Percentiles rank a stretch among this genome's conserved stretches.
These are phyloP conservation scores for Chymomyza costata DNA, from an alignment of 1,140 invertebrate genomes.

Conservation along the genomic window DNA sequence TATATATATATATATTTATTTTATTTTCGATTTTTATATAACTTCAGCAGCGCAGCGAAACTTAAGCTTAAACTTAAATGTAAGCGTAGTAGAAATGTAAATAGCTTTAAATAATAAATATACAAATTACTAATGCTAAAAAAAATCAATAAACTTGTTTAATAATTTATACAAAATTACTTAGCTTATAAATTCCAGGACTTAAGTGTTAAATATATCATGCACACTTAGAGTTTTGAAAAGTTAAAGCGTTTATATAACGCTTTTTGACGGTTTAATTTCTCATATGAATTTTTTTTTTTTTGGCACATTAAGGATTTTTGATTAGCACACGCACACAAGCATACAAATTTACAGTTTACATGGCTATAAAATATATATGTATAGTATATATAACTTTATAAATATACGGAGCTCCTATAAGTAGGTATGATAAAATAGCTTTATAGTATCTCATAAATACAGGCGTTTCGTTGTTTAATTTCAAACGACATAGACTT, in stretches of 20 bases:
- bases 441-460: constrained; percentile 55
- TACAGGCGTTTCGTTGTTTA: constrained; percentile 62
- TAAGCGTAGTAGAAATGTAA: constrained; percentile 49
- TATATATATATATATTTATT: constrained; percentile 44
- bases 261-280: constrained; percentile 8
- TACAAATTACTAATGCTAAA: no score
- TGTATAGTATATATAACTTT: constrained; percentile 23
- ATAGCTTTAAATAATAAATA: constrained; percentile 58
- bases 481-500: constrained; percentile 20
- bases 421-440: constrained; percentile 11
- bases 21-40: constrained; percentile 31
- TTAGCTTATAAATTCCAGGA: constrained; percentile 39
- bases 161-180: no score
- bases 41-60: constrained; percentile 31
- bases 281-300: constrained; percentile 12
- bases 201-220: constrained; percentile 43
- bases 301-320: constrained; percentile 70
- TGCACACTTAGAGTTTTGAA: constrained; percentile 45
- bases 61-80: constrained; percentile 48
- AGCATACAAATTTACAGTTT: constrained; percentile 44
- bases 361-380: constrained; percentile 56
- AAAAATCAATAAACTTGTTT: no score
- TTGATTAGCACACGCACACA: constrained; percentile 21
- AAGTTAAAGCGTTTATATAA: no score
- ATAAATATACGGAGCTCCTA: not conserved